Evolutionary conservation across 2,888 invertebrate genomes (phyloP), one percentile per base, ranked within the genome.

Genomic region (Adelognathus sp.): DNA sequence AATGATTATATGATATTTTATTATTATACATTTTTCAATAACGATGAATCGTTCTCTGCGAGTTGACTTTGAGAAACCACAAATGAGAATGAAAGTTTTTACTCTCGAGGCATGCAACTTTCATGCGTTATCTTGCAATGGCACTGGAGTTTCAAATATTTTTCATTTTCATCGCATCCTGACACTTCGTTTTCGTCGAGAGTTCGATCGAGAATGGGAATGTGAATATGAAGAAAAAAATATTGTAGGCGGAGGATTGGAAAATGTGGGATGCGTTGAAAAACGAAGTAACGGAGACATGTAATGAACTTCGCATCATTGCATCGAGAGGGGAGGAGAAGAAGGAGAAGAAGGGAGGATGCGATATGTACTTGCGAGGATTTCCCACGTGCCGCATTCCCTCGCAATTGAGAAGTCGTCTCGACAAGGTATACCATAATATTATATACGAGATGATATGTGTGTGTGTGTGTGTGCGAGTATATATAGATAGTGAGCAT

Each of bases 301-400:
- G 9, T 4, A 54, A 29, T 14, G n/a, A 5, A 29, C 1, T 18
- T 14, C 4, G 14, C 14, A 1, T 41, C 39, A 16, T 46, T 46
- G 7, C 16, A 21, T 46, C 21, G 14, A 66, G 16, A 52, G 29
- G 6, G 29, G 16, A 63, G 27, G 24, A 56, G 41, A 69, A 56
- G 44, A 29, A 31, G 14, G n/a, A 21, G 46, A n/a, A 21, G 21
- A 11, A 5, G n/a, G 5, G 11, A 24, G 50, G 24, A 21, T 11
- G n/a, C 7, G 39, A 24, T n/a, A n/a, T 14, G 31, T n/a, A 41
- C 14, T 41, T 44, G 16, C 29, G 41, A 41, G 70, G 54, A 78
- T 70, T 78, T 74, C 78, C 64, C 74, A 78, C 78, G 74, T 78
- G 74, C 70, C 56, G 69, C 70, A 70, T 72, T 78, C 58, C 41